These are phyloP conservation scores for Nyctereutes procyonoides DNA, from an alignment of 2,113 vertebrate species.

Conservation along the genomic window DNA sequence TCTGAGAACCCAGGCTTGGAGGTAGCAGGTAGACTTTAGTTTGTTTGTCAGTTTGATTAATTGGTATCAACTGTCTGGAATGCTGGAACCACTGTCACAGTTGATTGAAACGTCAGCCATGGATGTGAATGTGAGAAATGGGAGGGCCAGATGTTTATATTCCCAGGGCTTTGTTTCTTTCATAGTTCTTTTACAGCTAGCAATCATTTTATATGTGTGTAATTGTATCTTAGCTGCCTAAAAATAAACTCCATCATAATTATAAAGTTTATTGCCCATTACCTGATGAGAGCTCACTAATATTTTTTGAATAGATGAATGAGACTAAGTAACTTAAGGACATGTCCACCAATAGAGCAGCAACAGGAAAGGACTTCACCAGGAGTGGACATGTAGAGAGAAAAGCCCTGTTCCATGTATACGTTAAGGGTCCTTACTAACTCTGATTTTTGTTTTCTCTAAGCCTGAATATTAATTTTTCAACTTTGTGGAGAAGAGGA, in stretches of 20 bases:
- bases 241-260: background rate
- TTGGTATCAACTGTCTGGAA: background rate
- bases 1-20: background rate
- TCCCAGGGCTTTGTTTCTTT: background rate
- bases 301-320: conserved; percentile 22
- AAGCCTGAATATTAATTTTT: background rate
- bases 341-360: background rate
- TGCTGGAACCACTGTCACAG: accelerated
- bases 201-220: background rate
- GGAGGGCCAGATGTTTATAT: background rate
- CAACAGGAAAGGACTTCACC: background rate
- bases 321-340: background rate
- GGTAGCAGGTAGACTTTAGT: background rate
- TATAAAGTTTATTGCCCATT: background rate
- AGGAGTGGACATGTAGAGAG: too few species aligned
- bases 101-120: background rate
- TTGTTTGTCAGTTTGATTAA: background rate
- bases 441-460: conserved; percentile 17
- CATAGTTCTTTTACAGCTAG: background rate
- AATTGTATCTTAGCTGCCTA: background rate
- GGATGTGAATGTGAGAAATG: background rate
- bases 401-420: background rate
- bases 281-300: background rate
- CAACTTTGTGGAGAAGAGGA: background rate
- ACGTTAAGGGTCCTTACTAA: background rate